Conservation (phyloP, 2,888 invertebrate genomes). For the Agriotes lineatus region DNA sequence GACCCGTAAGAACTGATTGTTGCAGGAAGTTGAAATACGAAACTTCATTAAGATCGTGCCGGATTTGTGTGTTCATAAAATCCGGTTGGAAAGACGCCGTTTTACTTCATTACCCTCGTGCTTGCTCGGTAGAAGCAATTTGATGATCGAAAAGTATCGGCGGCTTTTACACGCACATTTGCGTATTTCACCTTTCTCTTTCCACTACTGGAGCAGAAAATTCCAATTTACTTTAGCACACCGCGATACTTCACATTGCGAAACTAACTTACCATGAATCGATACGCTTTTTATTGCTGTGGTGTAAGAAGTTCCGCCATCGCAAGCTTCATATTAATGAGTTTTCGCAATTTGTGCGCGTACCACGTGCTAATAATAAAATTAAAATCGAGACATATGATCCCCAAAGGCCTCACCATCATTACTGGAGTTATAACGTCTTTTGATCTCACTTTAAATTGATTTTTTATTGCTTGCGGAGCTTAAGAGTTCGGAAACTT, state of each 20-base stretch:
- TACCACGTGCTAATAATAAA: too few species aligned
- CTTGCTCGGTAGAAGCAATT: background rate
- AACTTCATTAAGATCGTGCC: background rate
- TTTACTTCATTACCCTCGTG: slow-evolving; percentile 8
- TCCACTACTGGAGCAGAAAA: slow-evolving; percentile 18
- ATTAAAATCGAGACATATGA: too few species aligned
- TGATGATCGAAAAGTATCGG: slow-evolving; percentile 14
- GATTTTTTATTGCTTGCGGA: slow-evolving; percentile 20
- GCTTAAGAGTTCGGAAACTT: slow-evolving; percentile 21
- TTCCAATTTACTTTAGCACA: slow-evolving; percentile 17
- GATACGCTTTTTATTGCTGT: background rate
- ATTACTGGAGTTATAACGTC: background rate
- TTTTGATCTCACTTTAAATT: slow-evolving; percentile 9
- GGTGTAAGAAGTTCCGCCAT: background rate
- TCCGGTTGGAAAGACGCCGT: background rate
- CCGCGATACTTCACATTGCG: slow-evolving; percentile 7
- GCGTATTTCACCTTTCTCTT: slow-evolving; percentile 8
- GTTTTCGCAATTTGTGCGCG: too few species aligned
- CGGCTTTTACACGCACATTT: slow-evolving; percentile 13
- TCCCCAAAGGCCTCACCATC: too few species aligned
- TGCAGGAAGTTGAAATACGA: background rate
- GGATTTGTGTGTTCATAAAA: slow-evolving; percentile 4
- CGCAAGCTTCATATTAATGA: background rate
- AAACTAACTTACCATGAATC: slow-evolving; percentile 8
- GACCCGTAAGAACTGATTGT: background rate